Evolutionary conservation across 2,113 vertebrate genomes (phyloP), one percentile per base, ranked within the genome.

Genomic region (Esox niger): DNA sequence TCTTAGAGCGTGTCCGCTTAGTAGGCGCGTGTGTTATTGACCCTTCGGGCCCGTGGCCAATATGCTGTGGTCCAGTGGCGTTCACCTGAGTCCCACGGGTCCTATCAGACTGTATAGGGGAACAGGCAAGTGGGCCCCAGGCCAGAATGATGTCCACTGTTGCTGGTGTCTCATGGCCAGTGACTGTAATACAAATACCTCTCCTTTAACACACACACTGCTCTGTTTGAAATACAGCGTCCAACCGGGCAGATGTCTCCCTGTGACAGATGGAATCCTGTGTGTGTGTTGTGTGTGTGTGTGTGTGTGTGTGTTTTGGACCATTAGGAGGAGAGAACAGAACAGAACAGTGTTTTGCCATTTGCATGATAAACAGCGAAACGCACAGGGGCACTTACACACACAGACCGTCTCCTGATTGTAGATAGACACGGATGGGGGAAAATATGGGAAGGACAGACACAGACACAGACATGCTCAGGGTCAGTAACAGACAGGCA

Each of bases 321-420:
- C 82, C 78, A 77, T 86, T 86, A 84, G 80, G 80, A 52, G 47
- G 70, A 85, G 81, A 79, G 77, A 79, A 80, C 83, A 76, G 85
- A 81, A 67, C 46, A 52, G 17, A 52, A 52, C 47, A 52, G 86
- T 61, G 64, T 71, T 71, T 81, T 69, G 35, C 88, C 83, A 91
- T 90, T 91, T 90, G 90, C 90, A 91, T 91, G 90, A 91, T 91
- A 91, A 91, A 90, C 85, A 89, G 87, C 86, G 87, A 90, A 90
- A 90, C 89, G 88, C 90, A 91, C 71, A 83, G 86, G 77, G 86
- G 84, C 88, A 82, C 75, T 30, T 55, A 64, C 52, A 82, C 75
- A 33, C 55, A 64, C 52, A 64, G 84, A 84, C 89, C 86, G 87
- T 89, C 87, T 84, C 73, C 86, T 85, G 82, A 90, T 87, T 87